phyloP scores from a whole-genome alignment of 2,797 vertebrate genomes.

The Halcyon badia region DNA sequence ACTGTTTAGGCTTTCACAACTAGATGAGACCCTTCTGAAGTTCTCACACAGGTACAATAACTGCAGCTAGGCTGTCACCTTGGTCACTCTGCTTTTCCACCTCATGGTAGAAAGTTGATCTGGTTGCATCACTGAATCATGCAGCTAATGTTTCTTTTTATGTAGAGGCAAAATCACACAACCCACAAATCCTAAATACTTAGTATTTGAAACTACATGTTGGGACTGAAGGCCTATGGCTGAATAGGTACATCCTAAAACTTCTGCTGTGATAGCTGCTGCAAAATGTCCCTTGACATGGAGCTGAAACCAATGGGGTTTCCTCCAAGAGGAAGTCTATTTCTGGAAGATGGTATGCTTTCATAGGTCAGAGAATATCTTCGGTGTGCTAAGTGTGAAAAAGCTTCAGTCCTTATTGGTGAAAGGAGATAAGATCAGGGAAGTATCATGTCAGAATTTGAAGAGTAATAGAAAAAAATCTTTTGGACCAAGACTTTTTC shows the following conservation, averaged over 20 bases:
- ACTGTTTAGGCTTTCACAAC: neutral
- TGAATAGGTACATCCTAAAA: neutral
- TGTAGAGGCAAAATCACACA: neutral
- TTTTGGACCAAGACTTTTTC: neutral
- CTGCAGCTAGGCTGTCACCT: neutral
- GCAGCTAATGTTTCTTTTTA: neutral
- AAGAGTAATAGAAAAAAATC: neutral
- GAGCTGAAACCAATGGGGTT: neutral
- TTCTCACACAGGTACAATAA: neutral
- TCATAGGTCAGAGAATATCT: neutral
- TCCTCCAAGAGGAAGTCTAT: neutral
- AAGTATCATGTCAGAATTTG: neutral
- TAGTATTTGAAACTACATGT: neutral
- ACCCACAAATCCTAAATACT: neutral
- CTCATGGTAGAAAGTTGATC: neutral
- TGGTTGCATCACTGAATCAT: neutral
- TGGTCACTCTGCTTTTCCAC: neutral
- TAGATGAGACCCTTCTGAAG: neutral
- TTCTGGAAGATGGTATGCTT: neutral
- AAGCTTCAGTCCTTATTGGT: neutral
- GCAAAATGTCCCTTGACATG: neutral
- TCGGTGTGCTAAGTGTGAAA: neutral
- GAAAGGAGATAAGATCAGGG: slow-evolving; percentile 9
- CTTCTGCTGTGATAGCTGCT: neutral
- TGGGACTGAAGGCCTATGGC: neutral